Conservation (phyloP, 1,140 invertebrate genomes). For the Homalodisca vitripennis region DNA sequence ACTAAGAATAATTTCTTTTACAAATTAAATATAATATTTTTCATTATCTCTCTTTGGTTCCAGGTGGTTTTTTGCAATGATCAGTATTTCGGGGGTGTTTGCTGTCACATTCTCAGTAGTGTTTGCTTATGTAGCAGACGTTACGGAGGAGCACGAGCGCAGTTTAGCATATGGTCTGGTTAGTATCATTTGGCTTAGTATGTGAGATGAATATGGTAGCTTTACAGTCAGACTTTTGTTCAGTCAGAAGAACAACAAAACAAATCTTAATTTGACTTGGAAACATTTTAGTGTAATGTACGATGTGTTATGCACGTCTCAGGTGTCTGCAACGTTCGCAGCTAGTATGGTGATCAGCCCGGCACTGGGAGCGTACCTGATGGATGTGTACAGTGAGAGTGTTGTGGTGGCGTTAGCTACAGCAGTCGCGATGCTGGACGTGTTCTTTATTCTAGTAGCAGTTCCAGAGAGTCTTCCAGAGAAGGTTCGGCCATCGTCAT, state of each 20-base stretch:
- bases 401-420: conserved; percentile 96
- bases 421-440: conserved; percentile 91
- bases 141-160: conserved; percentile 96
- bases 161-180: conserved; percentile 96
- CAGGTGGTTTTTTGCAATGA: conserved; percentile 99
- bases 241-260: background rate
- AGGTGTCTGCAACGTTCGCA: conserved; percentile 97
- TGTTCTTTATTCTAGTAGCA: conserved; percentile 97
- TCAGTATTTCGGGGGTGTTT: conserved; percentile 97
- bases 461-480: conserved; percentile 98
- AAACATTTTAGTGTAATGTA: background rate
- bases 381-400: conserved; percentile 85
- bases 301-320: conserved; percentile 19
- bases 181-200: conserved; percentile 41
- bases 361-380: conserved; percentile 92
- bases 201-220: background rate
- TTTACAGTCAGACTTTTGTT: background rate
- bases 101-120: conserved; percentile 99
- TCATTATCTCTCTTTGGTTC: conserved; percentile 34
- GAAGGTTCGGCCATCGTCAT: conserved; percentile 76
- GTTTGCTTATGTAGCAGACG: conserved; percentile 99
- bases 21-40: no score
- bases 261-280: background rate
- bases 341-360: conserved; percentile 98
- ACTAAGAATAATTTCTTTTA: no score